phyloP scores from a whole-genome alignment of 2,888 invertebrate species.

The Stratiomys singularior region DNA sequence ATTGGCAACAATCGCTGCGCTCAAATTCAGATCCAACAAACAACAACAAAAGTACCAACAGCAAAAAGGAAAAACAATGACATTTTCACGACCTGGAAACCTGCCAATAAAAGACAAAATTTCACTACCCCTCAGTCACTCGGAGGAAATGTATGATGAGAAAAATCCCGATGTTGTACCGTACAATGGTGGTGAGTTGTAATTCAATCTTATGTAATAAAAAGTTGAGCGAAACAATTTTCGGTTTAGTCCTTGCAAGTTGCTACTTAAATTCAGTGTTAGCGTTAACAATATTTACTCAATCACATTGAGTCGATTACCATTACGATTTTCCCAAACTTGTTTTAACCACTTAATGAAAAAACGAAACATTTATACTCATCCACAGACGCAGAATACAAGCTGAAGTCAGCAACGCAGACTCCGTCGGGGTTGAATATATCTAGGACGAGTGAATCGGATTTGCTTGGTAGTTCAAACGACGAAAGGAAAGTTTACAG shows the following conservation, averaged over 20 bases:
- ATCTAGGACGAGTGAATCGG: conserved; percentile 65
- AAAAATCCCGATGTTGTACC: conserved; percentile 91
- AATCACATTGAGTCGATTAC: too few species aligned
- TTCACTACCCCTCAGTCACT: conserved; percentile 72
- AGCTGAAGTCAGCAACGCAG: conserved; percentile 76
- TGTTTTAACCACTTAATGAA: too few species aligned
- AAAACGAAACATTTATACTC: neutral
- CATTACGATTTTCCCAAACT: too few species aligned
- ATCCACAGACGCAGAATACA: conserved; percentile 74
- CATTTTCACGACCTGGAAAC: conserved; percentile 71
- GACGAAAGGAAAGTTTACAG: conserved; percentile 28
- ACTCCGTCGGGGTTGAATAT: conserved; percentile 71
- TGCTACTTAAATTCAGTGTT: too few species aligned
- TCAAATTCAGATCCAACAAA: conserved; percentile 65
- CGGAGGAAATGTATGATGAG: conserved; percentile 84
- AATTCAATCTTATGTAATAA: conserved; percentile 49
- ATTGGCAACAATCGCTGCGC: conserved; percentile 64
- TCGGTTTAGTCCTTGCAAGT: too few species aligned
- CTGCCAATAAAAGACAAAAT: conserved; percentile 75
- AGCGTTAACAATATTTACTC: too few species aligned
- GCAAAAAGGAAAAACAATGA: conserved; percentile 59
- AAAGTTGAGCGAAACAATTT: neutral
- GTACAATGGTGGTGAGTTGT: conserved; percentile 81
- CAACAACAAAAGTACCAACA: conserved; percentile 64
- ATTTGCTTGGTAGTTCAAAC: conserved; percentile 56